Evolutionary conservation across 2,888 invertebrate genomes (phyloP), one percentile per base, ranked within the genome.

Genomic region (Rhyacophila evoluta): DNA sequence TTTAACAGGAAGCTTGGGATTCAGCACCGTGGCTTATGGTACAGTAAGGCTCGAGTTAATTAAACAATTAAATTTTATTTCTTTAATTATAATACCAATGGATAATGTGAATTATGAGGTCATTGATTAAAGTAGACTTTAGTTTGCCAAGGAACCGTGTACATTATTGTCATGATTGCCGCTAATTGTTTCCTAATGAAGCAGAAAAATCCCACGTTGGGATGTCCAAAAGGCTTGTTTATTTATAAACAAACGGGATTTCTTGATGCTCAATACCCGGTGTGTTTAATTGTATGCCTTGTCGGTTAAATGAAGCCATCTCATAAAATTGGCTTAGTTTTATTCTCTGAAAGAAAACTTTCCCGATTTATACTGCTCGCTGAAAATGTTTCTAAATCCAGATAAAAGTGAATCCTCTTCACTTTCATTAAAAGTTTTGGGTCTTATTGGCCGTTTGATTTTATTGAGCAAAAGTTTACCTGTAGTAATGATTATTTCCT

Each of bases 341-440:
- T 69, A 69, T 29, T 12, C 69, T 28, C 29, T 12, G 28, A 11
- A 28, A 6, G 28, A 33, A 11, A 69, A 69, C 12, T 69, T 69
- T 29, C 28, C 69, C 69, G 69, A 69, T 69, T 69, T 69, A 69
- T 33, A 69, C 28, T 69, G 27, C 27, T 69, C 69, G 8, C 69
- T 33, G 69, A 69, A 33, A 33, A 28, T 69, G 69, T 12, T 29
- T 69, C 28, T 69, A 69, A 69, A 69, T 69, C 29, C 69, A 29
- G 72, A 72, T 72, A 37, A 72, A 36, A 72, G 36, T 72, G 36
- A 74, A 68, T 74, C 36, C 55, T 75, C 79, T 68, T 39, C 33
- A 72, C 79, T 79, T 79, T 79, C 79, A 77, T 79, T 79, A 79
- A 79, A 79, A 79, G 70, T 79, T 79, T 75, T 72, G 73, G 77